phyloP scores from a whole-genome alignment of 35 echinoderm and acorn worm genomes.

The Strongylocentrotus purpuratus region DNA sequence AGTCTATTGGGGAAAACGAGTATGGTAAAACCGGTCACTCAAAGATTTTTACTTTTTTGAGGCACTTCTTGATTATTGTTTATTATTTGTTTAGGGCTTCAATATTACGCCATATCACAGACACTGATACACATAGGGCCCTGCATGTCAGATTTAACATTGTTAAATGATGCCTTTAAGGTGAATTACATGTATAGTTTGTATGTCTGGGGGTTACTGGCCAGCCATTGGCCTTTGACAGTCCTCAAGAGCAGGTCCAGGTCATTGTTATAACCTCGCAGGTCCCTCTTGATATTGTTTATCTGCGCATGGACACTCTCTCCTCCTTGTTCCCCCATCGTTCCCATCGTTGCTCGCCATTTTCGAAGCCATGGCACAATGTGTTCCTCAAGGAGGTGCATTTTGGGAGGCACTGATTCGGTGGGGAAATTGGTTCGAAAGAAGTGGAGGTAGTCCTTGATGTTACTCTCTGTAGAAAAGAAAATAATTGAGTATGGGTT shows the following conservation, averaged over 20 bases:
- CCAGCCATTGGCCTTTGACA: background rate
- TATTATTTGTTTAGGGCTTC: too few species aligned
- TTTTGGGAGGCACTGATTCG: conserved; percentile 60
- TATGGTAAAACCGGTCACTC: too few species aligned
- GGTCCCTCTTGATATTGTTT: conserved; percentile 45
- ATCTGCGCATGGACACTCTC: conserved; percentile 65
- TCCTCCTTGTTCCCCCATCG: conserved; percentile 65
- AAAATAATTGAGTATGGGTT: background rate
- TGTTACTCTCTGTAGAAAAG: background rate
- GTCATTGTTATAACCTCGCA: conserved; percentile 55
- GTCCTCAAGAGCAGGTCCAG: background rate
- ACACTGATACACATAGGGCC: too few species aligned
- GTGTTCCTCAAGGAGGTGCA: conserved; percentile 65
- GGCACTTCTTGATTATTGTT: too few species aligned
- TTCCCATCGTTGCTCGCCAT: conserved; percentile 57
- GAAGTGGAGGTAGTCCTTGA: background rate
- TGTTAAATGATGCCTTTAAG: too few species aligned
- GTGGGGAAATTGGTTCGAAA: background rate
- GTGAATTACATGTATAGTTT: background rate
- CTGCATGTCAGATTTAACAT: too few species aligned
- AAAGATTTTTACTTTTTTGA: too few species aligned
- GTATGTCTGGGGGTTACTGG: background rate
- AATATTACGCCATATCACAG: too few species aligned
- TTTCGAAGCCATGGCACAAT: conserved; percentile 52
- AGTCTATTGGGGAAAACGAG: too few species aligned